Evolutionary conservation across 2,888 invertebrate species (phyloP).

Genomic region (Druceiella hillmani): DNA sequence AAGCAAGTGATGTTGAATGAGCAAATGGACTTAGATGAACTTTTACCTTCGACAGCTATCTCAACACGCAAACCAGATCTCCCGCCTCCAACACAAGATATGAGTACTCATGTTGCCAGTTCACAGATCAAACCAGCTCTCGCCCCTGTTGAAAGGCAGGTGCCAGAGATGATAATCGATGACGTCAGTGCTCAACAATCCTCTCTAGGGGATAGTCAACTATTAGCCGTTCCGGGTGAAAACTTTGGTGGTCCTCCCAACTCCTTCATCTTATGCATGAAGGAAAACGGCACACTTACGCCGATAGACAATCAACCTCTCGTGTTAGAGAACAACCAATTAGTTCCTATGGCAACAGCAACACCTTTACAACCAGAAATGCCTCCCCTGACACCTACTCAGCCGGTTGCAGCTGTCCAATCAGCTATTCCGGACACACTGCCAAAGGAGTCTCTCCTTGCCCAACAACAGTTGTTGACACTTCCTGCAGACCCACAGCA

Average conservation of each 20-base stretch:
- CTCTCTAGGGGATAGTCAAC: constrained; percentile 53
- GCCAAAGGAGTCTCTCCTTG: constrained; percentile 5
- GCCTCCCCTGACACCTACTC: constrained; percentile 21
- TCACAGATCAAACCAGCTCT: background rate
- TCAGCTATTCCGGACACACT: constrained; percentile 2
- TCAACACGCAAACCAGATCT: constrained; percentile 32
- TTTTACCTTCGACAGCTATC: constrained; percentile 45
- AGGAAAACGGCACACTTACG: constrained; percentile 63
- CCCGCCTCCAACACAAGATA: background rate
- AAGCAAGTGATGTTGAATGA: no score
- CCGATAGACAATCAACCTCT: constrained; percentile 67
- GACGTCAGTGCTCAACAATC: constrained; percentile 28
- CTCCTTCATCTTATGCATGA: constrained; percentile 68
- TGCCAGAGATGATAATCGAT: constrained; percentile 15
- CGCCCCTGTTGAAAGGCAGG: background rate
- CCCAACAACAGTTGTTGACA: no score
- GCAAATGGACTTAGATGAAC: constrained; percentile 44
- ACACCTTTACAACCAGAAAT: constrained; percentile 15
- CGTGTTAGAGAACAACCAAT: constrained; percentile 46
- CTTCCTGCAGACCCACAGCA: constrained; percentile 14
- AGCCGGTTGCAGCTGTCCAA: constrained; percentile 16
- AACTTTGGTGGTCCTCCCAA: constrained; percentile 67
- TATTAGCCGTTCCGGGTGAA: constrained; percentile 68
- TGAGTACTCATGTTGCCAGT: constrained; percentile 1
- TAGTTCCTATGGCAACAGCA: constrained; percentile 40